Conservation (phyloP, 2,797 vertebrate species). For the Xenentodon cancila region DNA sequence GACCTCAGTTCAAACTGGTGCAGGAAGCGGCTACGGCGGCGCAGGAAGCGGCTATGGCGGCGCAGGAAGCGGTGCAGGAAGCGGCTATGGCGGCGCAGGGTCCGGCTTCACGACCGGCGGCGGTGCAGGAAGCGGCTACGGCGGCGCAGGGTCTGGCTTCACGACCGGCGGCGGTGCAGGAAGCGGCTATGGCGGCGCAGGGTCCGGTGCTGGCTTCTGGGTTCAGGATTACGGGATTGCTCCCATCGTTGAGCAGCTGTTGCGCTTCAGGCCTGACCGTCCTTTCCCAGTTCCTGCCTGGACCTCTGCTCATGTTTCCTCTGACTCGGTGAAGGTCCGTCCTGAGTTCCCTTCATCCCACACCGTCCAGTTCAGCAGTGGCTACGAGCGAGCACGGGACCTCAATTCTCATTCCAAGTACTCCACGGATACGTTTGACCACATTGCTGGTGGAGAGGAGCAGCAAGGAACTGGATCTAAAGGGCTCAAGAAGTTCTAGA, state of each 20-base stretch:
- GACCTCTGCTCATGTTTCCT: not conserved
- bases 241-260: not conserved
- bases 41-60: no score
- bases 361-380: not conserved
- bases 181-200: no score
- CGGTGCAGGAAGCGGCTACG: no score
- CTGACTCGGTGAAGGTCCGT: not conserved
- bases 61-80: no score
- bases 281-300: not conserved
- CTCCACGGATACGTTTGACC: not conserved
- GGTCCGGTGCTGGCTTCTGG: no score
- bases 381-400: not conserved
- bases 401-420: not conserved
- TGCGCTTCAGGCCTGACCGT: not conserved
- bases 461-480: not conserved
- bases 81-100: no score
- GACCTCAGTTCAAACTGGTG: no score
- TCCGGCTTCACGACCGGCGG: no score
- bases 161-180: no score
- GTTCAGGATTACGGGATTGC: not conserved
- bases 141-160: no score
- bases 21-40: no score
- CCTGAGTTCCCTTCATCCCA: constrained; percentile 1
- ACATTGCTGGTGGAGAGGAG: not conserved
- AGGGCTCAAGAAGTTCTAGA: not conserved